These are phyloP conservation scores for Cerastis leucographa DNA, from an alignment of 2,888 invertebrate genomes.

Conservation along the genomic window DNA sequence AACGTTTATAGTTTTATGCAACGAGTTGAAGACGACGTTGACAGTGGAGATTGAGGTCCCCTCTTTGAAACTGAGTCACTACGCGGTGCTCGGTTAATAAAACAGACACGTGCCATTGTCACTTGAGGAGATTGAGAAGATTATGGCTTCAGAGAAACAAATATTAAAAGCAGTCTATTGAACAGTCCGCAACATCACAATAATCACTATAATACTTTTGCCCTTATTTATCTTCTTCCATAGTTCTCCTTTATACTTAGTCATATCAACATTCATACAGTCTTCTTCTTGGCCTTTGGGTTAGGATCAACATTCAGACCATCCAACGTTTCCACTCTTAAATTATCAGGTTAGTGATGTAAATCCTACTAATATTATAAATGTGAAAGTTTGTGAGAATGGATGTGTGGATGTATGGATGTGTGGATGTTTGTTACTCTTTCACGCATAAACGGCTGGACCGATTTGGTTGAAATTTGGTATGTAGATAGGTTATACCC, in stretches of 20 bases:
- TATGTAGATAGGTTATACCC: no score
- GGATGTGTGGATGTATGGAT: no score
- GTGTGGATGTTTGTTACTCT: no score
- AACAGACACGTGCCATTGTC: not conserved
- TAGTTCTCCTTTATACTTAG: not conserved
- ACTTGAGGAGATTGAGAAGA: not conserved
- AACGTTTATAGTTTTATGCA: conserved; percentile 40
- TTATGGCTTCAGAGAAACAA: not conserved
- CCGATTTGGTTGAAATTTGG: no score
- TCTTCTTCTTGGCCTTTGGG: not conserved
- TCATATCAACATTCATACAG: not conserved
- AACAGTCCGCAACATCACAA: not conserved
- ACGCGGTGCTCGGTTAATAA: not conserved
- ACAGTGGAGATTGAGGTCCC: not conserved
- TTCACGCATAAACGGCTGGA: no score
- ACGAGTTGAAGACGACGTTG: conserved; percentile 2
- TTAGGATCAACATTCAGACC: not conserved
- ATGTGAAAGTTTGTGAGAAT: no score
- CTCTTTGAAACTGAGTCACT: not conserved
- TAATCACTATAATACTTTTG: not conserved
- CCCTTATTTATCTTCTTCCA: not conserved
- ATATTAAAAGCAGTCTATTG: not conserved
- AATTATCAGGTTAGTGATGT: no score
- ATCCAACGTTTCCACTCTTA: no score
- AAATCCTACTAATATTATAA: no score